Conservation (phyloP, 1,140 invertebrate species). For the Phymorhynchus buccinoides region DNA sequence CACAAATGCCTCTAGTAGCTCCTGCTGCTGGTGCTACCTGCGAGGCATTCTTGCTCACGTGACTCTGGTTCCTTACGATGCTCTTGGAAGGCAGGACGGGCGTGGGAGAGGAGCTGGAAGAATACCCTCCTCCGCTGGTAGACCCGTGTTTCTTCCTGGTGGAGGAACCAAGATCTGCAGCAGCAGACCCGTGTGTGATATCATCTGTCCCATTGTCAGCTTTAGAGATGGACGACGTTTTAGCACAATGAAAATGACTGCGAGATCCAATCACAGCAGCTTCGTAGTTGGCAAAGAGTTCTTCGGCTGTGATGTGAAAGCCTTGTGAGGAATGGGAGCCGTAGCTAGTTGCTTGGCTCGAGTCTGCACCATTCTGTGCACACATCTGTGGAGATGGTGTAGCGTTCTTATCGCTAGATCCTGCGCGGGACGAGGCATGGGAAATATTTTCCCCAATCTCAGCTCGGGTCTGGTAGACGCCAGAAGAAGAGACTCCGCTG, state of each 20-base stretch:
- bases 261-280: slow-evolving; percentile 29
- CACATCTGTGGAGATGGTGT: neutral
- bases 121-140: neutral
- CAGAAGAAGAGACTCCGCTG: neutral
- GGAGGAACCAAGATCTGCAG: neutral
- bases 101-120: neutral
- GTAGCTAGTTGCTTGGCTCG: neutral
- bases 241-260: neutral
- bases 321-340: slow-evolving; percentile 16
- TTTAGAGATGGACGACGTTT: neutral
- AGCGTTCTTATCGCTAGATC: neutral
- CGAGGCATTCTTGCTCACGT: neutral
- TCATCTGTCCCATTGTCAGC: neutral
- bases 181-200: neutral
- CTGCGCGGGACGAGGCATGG: neutral
- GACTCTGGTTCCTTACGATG: neutral
- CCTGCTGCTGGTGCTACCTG: neutral
- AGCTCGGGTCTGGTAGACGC: neutral
- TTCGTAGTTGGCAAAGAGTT: slow-evolving; percentile 36
- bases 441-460: neutral
- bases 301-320: slow-evolving; percentile 30
- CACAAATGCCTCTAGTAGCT: neutral
- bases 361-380: neutral
- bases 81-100: neutral
- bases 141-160: neutral